Percentiles rank a stretch among this genome's conserved stretches.
Evolutionary conservation across 2,888 invertebrate genomes (phyloP).

Genomic region (Limnephilus lunatus): DNA sequence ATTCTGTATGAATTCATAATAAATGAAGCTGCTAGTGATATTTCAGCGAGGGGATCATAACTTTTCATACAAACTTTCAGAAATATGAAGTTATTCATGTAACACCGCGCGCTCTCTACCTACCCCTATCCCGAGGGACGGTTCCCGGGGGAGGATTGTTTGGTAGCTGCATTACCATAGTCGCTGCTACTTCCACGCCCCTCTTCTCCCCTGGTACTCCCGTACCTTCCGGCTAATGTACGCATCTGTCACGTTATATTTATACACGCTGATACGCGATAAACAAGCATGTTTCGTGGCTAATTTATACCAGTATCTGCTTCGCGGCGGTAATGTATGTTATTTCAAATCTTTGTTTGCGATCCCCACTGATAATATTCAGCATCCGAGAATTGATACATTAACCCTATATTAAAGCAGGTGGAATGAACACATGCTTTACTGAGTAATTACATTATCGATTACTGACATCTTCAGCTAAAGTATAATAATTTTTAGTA

Average conservation of each 20-base stretch:
- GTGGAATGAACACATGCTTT: not conserved
- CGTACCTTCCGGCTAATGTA: slow-evolving; percentile 26
- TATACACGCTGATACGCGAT: slow-evolving; percentile 29
- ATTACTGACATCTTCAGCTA: not conserved
- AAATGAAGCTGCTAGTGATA: slow-evolving; percentile 28
- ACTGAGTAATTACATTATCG: not conserved
- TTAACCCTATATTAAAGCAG: not conserved
- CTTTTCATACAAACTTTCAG: slow-evolving; percentile 46
- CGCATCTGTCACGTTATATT: slow-evolving; percentile 23
- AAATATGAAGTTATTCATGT: slow-evolving; percentile 48
- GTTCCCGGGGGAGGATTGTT: slow-evolving; percentile 28
- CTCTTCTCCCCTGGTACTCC: not conserved
- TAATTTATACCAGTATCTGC: slow-evolving; percentile 17
- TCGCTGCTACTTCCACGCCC: not conserved
- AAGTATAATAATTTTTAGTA: not conserved
- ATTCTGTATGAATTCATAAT: slow-evolving; percentile 10
- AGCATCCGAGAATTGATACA: not conserved
- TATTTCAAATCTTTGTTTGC: slow-evolving; percentile 27
- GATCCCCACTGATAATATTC: not conserved
- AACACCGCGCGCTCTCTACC: not conserved
- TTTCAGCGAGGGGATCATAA: slow-evolving; percentile 27
- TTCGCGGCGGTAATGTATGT: not conserved
- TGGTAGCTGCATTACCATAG: slow-evolving; percentile 32
- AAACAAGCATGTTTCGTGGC: slow-evolving; percentile 10
- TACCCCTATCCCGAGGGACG: slow-evolving; percentile 3